Evolutionary conservation across 2,113 vertebrate genomes (phyloP), one percentile per base, ranked within the genome.

Genomic region (Desmodus rotundus): DNA sequence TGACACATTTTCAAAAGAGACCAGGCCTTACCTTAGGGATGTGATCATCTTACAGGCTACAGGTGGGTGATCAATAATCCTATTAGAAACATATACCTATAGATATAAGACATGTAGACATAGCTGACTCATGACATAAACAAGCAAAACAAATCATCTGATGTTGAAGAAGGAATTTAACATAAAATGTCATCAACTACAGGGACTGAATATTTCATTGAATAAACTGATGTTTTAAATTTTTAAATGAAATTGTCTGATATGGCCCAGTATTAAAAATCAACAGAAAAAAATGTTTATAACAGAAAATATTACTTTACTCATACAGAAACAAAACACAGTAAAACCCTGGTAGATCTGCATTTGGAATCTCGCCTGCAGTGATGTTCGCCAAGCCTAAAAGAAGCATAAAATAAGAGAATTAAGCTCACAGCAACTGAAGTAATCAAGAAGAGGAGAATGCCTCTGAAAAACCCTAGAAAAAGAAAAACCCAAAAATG

Each of bases 131-230:
- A 33, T 80, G 61, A 84, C 0, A 14, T 85, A 96, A 85, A 19
- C 85, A 81, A 91, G 78, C 14, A 83, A 84, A 61, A 93, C 33
- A 76, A 93, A 88, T 91, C 45, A 85, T 58, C 65, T 91, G 20
- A 52, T 76, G 38, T 36, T 65, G 47, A 89, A 82, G 67, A 77
- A 17, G 28, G 15, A 92, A 78, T 83, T 74, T 83, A 41, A 70
- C 28, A 72, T 33, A 87, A 94, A 81, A 84, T 52, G 1, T 70
- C 70, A 73, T 41, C 77, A 87, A 56, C 38, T 67, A 81, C 3
- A n/a, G 3, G 31, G 13, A 77, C 41, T 78, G 19, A 70, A 82
- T 65, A 90, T n/a, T 72, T 96, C 28, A 77, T 36, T 91, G 26
- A 50, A 67, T 52, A 87, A 88, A n/a, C 33, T 50, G 4, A 72